A percentile compares a stretch with the other conserved stretches of the same genome.
These are phyloP conservation scores for Rhinichthys klamathensis DNA, from an alignment of 2,113 vertebrate genomes.

Conservation along the genomic window DNA sequence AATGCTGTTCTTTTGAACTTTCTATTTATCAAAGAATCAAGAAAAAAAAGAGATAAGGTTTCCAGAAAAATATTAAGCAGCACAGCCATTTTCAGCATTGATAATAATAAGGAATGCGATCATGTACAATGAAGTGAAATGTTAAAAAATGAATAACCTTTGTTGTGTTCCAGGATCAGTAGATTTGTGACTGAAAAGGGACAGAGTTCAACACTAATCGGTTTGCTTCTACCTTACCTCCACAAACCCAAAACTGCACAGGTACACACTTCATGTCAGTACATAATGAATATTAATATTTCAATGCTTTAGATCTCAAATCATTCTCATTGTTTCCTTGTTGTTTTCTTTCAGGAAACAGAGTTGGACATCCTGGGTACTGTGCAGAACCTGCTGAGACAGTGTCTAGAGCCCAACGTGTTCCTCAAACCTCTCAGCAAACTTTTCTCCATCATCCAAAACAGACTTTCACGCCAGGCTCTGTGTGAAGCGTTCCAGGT, in stretches of 20 bases:
- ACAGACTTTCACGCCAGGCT: constrained; percentile 86
- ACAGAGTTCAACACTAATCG: constrained; percentile 89
- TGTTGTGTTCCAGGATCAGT: constrained; percentile 61
- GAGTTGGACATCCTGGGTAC: constrained; percentile 92
- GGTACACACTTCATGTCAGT: constrained; percentile 67
- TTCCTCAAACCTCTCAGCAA: constrained; percentile 90
- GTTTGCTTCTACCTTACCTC: constrained; percentile 89
- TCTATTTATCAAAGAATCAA: too few species aligned
- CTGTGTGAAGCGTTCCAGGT: constrained; percentile 91
- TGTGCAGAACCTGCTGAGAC: constrained; percentile 88
- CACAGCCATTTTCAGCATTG: too few species aligned
- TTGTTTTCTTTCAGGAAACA: constrained; percentile 78
- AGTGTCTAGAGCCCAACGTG: constrained; percentile 76
- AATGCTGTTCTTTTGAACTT: too few species aligned
- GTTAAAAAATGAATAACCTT: neutral
- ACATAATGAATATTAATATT: neutral
- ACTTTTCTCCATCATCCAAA: constrained; percentile 88
- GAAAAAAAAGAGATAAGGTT: too few species aligned
- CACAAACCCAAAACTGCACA: constrained; percentile 79
- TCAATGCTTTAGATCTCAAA: neutral
- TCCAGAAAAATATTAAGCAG: too few species aligned
- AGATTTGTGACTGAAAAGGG: constrained; percentile 89
- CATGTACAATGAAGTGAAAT: neutral
- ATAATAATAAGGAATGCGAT: neutral
- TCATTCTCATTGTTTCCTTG: neutral